These are phyloP conservation scores for Amiota minor DNA, from an alignment of 2,888 invertebrate genomes.

Conservation along the genomic window DNA sequence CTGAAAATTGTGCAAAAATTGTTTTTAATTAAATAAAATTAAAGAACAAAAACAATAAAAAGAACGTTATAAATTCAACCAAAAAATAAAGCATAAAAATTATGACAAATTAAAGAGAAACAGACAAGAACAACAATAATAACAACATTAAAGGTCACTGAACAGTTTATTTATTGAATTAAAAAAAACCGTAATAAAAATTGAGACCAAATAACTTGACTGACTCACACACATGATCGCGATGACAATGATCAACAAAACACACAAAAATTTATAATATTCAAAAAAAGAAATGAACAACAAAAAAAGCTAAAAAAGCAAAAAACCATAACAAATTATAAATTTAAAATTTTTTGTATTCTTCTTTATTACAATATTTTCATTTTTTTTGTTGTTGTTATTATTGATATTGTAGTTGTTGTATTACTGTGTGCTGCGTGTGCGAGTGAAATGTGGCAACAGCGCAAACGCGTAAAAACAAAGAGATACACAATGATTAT, in stretches of 20 bases:
- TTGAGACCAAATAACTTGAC: no score
- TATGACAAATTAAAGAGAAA: conserved; percentile 23
- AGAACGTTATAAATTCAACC: conserved; percentile 26
- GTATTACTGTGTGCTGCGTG: conserved; percentile 40
- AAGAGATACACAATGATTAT: neutral
- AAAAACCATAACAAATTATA: conserved; percentile 39
- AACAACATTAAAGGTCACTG: no score
- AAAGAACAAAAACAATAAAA: conserved; percentile 33
- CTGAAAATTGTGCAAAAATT: conserved; percentile 1
- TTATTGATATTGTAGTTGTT: conserved; percentile 44
- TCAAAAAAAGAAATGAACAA: conserved; percentile 11
- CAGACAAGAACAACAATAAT: neutral
- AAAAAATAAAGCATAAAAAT: conserved; percentile 20
- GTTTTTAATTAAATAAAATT: neutral
- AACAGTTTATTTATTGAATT: no score
- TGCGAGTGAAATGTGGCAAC: conserved; percentile 63
- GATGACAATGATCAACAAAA: neutral
- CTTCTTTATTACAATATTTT: conserved; percentile 25
- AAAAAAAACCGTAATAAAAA: no score
- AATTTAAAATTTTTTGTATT: neutral
- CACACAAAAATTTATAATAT: conserved; percentile 21
- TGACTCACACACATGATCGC: no score
- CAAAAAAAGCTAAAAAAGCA: conserved; percentile 27
- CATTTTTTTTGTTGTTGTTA: neutral
- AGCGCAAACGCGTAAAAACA: conserved; percentile 36